These are phyloP conservation scores for Apistogramma diplotaenia DNA, from an alignment of 2,113 vertebrate species.

Conservation along the genomic window DNA sequence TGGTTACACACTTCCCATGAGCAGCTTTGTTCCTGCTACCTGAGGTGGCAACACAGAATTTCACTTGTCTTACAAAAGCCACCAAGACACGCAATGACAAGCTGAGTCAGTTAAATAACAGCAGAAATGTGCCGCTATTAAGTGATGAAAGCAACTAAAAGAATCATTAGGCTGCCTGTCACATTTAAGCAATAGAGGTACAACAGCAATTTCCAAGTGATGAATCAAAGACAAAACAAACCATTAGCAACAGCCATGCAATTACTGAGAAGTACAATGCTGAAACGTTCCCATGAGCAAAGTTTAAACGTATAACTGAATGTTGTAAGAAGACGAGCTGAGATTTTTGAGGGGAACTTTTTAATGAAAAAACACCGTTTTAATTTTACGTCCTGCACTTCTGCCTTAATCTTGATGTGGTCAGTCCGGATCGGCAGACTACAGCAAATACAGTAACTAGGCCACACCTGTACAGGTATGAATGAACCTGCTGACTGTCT, in stretches of 20 bases:
- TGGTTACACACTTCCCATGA: neutral
- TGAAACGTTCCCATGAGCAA: neutral
- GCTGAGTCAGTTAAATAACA: neutral
- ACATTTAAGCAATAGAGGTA: neutral
- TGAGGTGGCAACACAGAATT: neutral
- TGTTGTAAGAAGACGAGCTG: neutral
- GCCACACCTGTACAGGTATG: no score
- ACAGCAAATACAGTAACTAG: no score
- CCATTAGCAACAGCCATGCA: conserved; percentile 17
- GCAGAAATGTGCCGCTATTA: neutral
- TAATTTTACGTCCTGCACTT: no score
- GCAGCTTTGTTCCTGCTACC: neutral
- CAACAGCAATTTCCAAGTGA: conserved; percentile 5
- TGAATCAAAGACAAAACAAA: conserved; percentile 35
- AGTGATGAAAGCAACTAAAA: neutral
- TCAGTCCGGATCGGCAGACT: no score
- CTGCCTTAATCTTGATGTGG: no score
- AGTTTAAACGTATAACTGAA: neutral
- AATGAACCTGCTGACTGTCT: no score
- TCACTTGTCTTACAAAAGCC: neutral
- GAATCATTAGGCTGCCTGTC: conserved; percentile 27
- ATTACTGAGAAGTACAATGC: neutral
- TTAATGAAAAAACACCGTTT: no score
- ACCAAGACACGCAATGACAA: neutral
- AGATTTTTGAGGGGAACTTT: neutral